phyloP scores from a whole-genome alignment of 2,888 invertebrate genomes.

The Heliconius sara region DNA sequence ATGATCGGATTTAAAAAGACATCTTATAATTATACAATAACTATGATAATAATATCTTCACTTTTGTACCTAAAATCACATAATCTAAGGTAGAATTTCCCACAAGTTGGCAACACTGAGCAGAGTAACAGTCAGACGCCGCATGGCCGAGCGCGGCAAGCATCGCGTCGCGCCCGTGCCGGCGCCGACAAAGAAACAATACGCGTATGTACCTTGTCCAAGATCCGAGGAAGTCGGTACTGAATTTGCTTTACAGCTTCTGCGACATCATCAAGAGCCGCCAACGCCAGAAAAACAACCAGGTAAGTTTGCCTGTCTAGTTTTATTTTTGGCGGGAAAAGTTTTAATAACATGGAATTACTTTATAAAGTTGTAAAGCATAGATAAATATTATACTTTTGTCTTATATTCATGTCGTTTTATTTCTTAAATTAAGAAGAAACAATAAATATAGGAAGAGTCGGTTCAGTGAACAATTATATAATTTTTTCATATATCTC shows the following conservation, averaged over 20 bases:
- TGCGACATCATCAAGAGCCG: constrained; percentile 55
- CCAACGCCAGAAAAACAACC: constrained; percentile 68
- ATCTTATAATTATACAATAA: background rate
- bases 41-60: too few relatives aligned
- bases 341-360: constrained; percentile 27
- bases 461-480: background rate
- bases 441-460: background rate
- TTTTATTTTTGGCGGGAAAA: constrained; percentile 49
- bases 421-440: background rate
- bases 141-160: constrained; percentile 81
- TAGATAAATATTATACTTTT: background rate
- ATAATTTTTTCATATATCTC: background rate
- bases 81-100: constrained; percentile 46
- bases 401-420: background rate
- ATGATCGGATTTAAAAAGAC: background rate
- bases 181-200: constrained; percentile 77
- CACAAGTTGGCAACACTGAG: constrained; percentile 56
- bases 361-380: background rate
- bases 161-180: constrained; percentile 80
- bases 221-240: constrained; percentile 82
- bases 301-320: constrained; percentile 37
- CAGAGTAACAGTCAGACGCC: constrained; percentile 68
- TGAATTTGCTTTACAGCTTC: constrained; percentile 72
- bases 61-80: background rate
- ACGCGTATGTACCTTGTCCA: constrained; percentile 81